Conservation (phyloP, 2,888 invertebrate genomes). For the Pseudococcus viburni region DNA sequence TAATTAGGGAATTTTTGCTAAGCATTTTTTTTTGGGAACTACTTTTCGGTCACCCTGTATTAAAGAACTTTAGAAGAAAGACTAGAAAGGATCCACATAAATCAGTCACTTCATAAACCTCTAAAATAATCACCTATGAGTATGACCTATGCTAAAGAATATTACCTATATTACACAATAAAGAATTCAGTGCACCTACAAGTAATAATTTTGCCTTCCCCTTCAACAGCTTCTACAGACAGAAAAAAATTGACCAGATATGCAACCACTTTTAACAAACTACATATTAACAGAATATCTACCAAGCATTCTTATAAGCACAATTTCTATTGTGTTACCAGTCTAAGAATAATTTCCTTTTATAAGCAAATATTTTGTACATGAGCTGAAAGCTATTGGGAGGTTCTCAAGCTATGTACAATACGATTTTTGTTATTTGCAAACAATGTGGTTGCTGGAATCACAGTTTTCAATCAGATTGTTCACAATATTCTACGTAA, state of each 20-base stretch:
- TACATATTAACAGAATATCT: not conserved
- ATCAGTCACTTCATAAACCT: no score
- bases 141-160: not conserved
- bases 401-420: no score
- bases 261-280: constrained; percentile 33
- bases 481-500: not conserved
- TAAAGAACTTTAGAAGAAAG: no score
- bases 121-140: not conserved
- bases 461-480: not conserved
- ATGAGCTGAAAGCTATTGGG: no score
- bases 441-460: not conserved
- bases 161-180: not conserved
- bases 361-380: no score
- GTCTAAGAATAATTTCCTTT: no score
- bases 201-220: not conserved
- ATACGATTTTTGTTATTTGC: not conserved
- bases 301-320: not conserved
- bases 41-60: no score
- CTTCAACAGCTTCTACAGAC: not conserved
- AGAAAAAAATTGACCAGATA: no score
- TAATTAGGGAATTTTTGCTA: no score
- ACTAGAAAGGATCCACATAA: no score
- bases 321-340: no score
- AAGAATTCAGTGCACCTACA: constrained; percentile 14
- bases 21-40: no score